phyloP scores from a whole-genome alignment of 30 jellyfish, hydroid and myxozoan species.

The Cassiopea xamachana region DNA sequence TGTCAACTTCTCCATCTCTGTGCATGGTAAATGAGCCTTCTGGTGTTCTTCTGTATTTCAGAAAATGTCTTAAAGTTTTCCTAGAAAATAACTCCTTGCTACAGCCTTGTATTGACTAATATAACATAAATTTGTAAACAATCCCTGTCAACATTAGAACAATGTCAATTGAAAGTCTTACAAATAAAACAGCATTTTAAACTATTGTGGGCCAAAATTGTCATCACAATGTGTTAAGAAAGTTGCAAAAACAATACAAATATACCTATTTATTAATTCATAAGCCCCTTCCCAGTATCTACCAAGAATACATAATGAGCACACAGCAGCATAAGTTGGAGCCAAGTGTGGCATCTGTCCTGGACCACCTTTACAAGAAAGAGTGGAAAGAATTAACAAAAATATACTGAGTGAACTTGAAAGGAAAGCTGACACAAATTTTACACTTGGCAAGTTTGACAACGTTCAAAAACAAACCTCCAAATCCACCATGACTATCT shows the following conservation, averaged over 20 bases:
- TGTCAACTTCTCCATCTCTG: slow-evolving; percentile 97
- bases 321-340: slow-evolving; percentile 98
- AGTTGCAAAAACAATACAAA: not conserved
- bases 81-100: slow-evolving; percentile 15
- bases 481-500: slow-evolving; percentile 97
- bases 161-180: no score
- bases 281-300: slow-evolving; percentile 93
- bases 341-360: slow-evolving; percentile 97
- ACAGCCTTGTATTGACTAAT: no score
- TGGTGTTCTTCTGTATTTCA: slow-evolving; percentile 78
- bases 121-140: not conserved
- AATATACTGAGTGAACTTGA: no score
- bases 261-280: slow-evolving; percentile 83
- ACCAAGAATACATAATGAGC: slow-evolving; percentile 95
- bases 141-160: no score
- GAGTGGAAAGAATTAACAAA: not conserved
- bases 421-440: no score
- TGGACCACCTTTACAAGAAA: slow-evolving; percentile 90
- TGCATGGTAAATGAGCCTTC: slow-evolving; percentile 97
- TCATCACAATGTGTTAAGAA: not conserved
- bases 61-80: slow-evolving; percentile 72
- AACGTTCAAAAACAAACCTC: slow-evolving; percentile 60
- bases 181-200: no score
- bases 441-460: not conserved
- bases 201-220: not conserved